Evolutionary conservation across 2,888 invertebrate genomes (phyloP).

Genomic region (Stenurella melanura): DNA sequence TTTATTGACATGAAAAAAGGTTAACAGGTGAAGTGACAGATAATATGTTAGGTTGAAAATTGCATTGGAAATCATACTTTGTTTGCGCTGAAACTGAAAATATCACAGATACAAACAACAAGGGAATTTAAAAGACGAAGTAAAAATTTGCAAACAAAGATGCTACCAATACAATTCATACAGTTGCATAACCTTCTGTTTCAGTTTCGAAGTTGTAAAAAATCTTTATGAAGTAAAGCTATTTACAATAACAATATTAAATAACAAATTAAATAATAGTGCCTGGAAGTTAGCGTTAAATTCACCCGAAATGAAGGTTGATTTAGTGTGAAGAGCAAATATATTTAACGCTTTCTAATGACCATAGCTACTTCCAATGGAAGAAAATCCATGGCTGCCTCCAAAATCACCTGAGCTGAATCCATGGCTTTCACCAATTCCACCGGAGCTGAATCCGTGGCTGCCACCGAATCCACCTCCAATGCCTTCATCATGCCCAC

Average conservation of each 20-base stretch:
- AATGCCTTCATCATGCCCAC: conserved; percentile 52
- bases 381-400: conserved; percentile 38
- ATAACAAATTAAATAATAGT: not conserved
- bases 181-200: conserved; percentile 48
- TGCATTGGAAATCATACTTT: conserved; percentile 45
- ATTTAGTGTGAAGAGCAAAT: not conserved
- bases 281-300: not conserved
- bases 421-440: conserved; percentile 51
- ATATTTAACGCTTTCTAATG: conserved; percentile 14
- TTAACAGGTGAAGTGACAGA: conserved; percentile 12
- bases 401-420: conserved; percentile 40
- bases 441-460: conserved; percentile 61
- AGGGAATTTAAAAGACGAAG: conserved; percentile 18
- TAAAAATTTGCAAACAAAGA: conserved; percentile 41
- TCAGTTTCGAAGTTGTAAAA: conserved; percentile 10
- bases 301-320: not conserved
- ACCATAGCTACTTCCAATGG: conserved; percentile 42
- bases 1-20: conserved; percentile 19
- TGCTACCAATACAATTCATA: conserved; percentile 47
- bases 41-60: not conserved
- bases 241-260: conserved; percentile 20
- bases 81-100: conserved; percentile 36
- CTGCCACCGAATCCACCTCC: conserved; percentile 54
- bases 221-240: conserved; percentile 17
- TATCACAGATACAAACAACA: conserved; percentile 45